Base-by-base conservation (phyloP, 2,888 invertebrate genomes). In the Metallyticus violacea region DNA sequence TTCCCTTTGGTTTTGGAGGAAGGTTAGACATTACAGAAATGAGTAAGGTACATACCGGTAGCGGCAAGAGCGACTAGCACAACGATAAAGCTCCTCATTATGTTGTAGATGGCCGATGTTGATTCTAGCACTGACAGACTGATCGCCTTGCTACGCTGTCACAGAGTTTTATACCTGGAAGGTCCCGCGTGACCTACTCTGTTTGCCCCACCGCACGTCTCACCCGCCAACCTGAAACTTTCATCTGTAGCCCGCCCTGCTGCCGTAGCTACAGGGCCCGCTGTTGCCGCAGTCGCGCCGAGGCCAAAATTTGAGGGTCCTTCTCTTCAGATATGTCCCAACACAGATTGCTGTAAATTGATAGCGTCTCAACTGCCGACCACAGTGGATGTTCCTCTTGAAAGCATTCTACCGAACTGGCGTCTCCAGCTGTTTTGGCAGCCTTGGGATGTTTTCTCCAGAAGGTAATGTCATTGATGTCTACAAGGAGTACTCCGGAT, bases 11-110 rank as follows among this genome's bases (percentile, higher is more conserved):
- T n/a, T 62, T 2, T 62, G 15, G 40, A 22, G 40, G 40, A 62
- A 22, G 22, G 40, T 15, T 62, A 62, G 40, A 62, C 40, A 62
- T 62, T 77, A 89, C 15, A 62, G 15, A 62, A 62, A 62, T 62
- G 40, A 62, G 15, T 62, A 62, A 62, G 40, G 89, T 91, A 92
- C 92, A 90, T 92, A 92, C 92, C 92, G 91, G 91, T 90, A 89
- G 90, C 90, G 89, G 90, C 90, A 89, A 92, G 91, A 90, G 92
- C 92, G 91, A 91, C 90, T 86, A 92, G 91, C 90, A 92, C 91
- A 89, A 91, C 90, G 87, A 92, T 90, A 90, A 91, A 90, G 90
- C 89, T 91, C 91, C 91, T 91, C 91, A 91, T 92, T 89, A 87
- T 90, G 40, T 62, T 62, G 40, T 62, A 62, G 40, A 22, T 62